phyloP scores from a whole-genome alignment of 1,140 invertebrate genomes.

The Drosophila miranda region DNA sequence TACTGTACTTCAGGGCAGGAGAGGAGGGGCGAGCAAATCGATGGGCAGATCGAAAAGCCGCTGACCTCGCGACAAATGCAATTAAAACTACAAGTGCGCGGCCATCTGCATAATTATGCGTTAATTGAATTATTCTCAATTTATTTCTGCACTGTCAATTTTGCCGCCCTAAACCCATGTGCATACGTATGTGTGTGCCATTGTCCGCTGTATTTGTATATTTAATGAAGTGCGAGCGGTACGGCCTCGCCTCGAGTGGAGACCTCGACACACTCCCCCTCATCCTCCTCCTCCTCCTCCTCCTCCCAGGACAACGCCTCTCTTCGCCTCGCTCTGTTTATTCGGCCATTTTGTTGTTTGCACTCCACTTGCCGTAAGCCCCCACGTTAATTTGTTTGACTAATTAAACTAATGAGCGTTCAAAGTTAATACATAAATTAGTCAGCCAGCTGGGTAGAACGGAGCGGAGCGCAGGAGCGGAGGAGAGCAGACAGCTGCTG shows the following conservation, averaged over 20 bases:
- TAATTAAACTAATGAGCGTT: conserved; percentile 83
- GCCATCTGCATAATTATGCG: conserved; percentile 78
- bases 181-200: not conserved
- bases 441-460: conserved; percentile 38
- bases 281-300: not conserved
- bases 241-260: conserved; percentile 12
- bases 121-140: conserved; percentile 80
- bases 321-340: conserved; percentile 46
- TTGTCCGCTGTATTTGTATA: conserved; percentile 61
- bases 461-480: not conserved
- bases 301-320: not conserved
- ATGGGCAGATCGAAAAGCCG: conserved; percentile 51
- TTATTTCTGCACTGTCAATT: conserved; percentile 41
- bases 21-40: conserved; percentile 32
- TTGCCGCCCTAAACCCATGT: conserved; percentile 23
- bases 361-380: conserved; percentile 70
- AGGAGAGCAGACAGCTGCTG: not conserved
- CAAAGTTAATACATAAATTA: conserved; percentile 82
- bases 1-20: conserved; percentile 2
- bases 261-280: not conserved
- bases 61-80: conserved; percentile 68
- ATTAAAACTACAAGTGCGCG: conserved; percentile 71
- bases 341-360: conserved; percentile 79
- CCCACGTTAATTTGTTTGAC: conserved; percentile 82
- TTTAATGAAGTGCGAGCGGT: conserved; percentile 66